Evolutionary conservation across 1,140 invertebrate genomes (phyloP), one percentile per base, ranked within the genome.

Genomic region (Bilobella aurantiaca): DNA sequence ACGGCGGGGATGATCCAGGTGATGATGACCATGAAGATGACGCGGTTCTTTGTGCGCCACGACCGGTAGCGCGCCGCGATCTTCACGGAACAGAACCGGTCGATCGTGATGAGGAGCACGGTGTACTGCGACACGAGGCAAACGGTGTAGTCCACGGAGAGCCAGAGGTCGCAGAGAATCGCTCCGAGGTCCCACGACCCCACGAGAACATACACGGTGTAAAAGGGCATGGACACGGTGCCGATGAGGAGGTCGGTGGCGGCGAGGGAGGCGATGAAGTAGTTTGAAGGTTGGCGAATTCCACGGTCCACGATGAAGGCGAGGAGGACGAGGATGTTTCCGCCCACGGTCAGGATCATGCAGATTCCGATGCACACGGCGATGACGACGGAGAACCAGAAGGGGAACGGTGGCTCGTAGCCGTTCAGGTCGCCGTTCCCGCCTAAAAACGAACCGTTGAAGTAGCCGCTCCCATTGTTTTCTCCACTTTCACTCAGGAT

Each of bases 71-170:
- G 90, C 0, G 97, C 93, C 1, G 97, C 96, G 66, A 98, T 97
- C 82, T 97, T 98, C 0, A 99, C 96, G 5, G 95, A 98, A 78
- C 96, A 99, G 79, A 96, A 99, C 68, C 97, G 84, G 79, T 99
- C 97, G 59, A 98, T 92, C 16, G 97, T 99, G 71, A 99, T 99
- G 57, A 98, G 82, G 29, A 99, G 85, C 1, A 99, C 97, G 0
- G 97, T 99, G 78, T 99, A 99, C 77, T 99, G 97, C 1, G 96
- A 98, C 2, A 98, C 95, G 25, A 99, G 81, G 76, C 97, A 99
- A 1, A 98, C 96, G 3, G 96, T 98, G 79, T 98, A 99, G 79
- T 99, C 97, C 23, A 98, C 90, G 0, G 96, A 96, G 0, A 99
- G 82, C 97, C 97, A 99, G 32, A 99, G 81, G 79, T 99, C 96